Base-by-base conservation (phyloP, 2,888 invertebrate genomes). In the Oscheius sp. region DNA sequence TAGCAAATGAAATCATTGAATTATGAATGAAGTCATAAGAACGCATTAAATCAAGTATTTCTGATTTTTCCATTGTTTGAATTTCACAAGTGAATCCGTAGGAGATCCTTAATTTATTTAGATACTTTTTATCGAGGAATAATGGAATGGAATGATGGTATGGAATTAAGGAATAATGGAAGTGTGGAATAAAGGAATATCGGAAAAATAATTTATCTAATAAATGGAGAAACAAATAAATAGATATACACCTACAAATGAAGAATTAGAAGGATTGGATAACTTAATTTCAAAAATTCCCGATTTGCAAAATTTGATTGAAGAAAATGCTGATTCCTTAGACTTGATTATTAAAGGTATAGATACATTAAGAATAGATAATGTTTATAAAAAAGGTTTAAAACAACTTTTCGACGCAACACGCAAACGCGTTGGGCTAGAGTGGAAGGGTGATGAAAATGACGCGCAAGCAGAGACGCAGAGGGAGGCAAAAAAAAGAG, bases 181-280 rank as follows among this genome's bases (percentile, higher is more conserved):
- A 57, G 26, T 54, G 49, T 61, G 49, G 50, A 50, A 64, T 49
- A 65, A 32, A 12, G 70, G 47, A 71, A 67, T 33, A 66, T 65
- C 61, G 36, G 61, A 65, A 63, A 65, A 65, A 65, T 36, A 65
- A 65, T 65, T 65, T 65, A 17, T 65, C 30, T 63, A 71, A 70
- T 59, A 44, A 69, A 68, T 69, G 70, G 70, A 69, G 33, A 73
- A 73, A 73, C 70, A 69, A 73, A 69, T 69, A 71, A 69, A 73
- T 44, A 73, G 72, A 73, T 71, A 73, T 47, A 69, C 67, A 73
- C 71, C 71, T 72, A 38, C 41, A 49, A 49, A 41, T 32, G 70
- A 70, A 67, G 70, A 70, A 70, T 70, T 70, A 73, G 70, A 70
- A 73, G 70, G 70, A 73, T 70, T 70, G 36, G 70, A 70, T 70